Evolutionary conservation across 2,113 vertebrate species (phyloP), one percentile per base, ranked within the genome.

Genomic region (Mormyrus lacerda): DNA sequence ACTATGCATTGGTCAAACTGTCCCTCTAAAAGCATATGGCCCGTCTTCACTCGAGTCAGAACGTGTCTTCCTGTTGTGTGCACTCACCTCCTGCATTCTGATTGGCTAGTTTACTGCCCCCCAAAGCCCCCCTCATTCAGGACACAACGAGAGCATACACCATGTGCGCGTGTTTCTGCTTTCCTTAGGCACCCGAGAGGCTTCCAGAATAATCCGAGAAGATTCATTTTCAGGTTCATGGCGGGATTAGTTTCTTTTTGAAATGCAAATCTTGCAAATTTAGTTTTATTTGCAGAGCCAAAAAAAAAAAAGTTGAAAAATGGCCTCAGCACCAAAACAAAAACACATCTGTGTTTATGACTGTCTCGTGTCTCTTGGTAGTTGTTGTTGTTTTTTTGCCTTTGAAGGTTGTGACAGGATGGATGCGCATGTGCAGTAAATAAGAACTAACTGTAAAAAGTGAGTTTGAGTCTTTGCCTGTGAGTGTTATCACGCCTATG

Each of bases 181-280:
- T 47, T 48, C 61, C 48, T 42, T 85, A 51, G 13, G 24, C 15
- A 48, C 48, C 19, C 47, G 6, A 27, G 58, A 21, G 5, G 39
- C 11, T 58, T 17, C 19, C 53, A 1, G 86, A 58, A 87, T 44
- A 61, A 87, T 87, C 39, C 44, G 39, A 88, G 42, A 88, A 58
- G 53, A 85, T 85, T 85, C 82, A 85, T 85, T 85, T 48, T n/a
- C 82, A 85, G 82, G 73, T 79, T 79, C 35, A 79, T 79, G 39
- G 31, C 35, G 17, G 73, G 35, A 79, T 79, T 79, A 42, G 82
- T 48, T 85, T 85, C 82, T 85, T 85, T 85, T 85, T 85, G 82
- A 85, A 85, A 85, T 85, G 82, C 82, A 85, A 85, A 85, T 85
- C 82, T 48, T 85, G 42, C 45, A 85, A 85, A 85, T 85, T 85